Base-by-base conservation (phyloP, 2,113 vertebrate species). In the Morone chrysops region DNA sequence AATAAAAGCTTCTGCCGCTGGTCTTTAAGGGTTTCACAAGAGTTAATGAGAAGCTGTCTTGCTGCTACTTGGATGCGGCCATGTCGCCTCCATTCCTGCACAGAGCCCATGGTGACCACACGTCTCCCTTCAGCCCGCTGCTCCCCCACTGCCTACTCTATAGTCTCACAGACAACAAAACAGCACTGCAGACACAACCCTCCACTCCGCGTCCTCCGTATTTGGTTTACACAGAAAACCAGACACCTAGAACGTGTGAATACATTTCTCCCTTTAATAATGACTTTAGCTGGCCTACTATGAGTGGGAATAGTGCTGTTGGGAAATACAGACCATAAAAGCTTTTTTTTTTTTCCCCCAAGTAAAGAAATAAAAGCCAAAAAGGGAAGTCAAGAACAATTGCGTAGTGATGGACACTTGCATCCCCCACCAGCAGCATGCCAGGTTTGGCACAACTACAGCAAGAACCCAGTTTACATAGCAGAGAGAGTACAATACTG, bases 41-140 rank as follows among this genome's bases (percentile, higher is more conserved):
- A 86, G 82, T 84, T 80, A 85, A 89, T 86, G 81, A 85, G 78
- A 87, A 76, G 72, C 69, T 57, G 82, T 51, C 73, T 63, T 70
- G 86, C 82, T 70, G 85, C 81, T 78, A 31, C 75, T 87, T 81
- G 85, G 85, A 89, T 8, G 70, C 6, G 20, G 67, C 48, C 68
- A 40, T 45, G 71, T 63, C 13, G 13, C 41, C 87, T 87, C 87
- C 92, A 94, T 94, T 94, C 93, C 93, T 90, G 81, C 63, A 59
- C 70, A 61, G 69, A 86, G 75, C 66, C 94, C 94, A 87, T 93
- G 93, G 93, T 85, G 90, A 94, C 93, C 88, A 93, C 92, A 90
- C 84, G 79, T 91, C 83, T 74, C 71, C 62, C 60, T 40, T 47
- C 73, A 45, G 47, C 83, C 73, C 60, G 31, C 74, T 54, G 57